These are phyloP conservation scores for Equus quagga DNA, from an alignment of 2,113 vertebrate genomes.

Conservation along the genomic window DNA sequence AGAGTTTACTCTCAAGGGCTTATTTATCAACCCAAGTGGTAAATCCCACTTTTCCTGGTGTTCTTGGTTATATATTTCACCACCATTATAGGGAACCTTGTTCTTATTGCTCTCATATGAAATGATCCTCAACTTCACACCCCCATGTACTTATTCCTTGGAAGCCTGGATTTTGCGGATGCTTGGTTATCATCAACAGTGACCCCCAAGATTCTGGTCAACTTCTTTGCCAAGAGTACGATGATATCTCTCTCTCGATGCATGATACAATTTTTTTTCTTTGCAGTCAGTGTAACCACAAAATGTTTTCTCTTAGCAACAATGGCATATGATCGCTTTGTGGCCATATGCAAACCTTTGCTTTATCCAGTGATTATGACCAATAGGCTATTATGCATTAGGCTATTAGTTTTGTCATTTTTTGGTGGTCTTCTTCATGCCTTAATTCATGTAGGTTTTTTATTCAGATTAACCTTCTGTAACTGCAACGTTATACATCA, in stretches of 20 bases:
- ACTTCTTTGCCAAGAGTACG: neutral
- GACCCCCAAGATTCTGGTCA: constrained; percentile 60
- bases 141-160: constrained; percentile 73
- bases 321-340: constrained; percentile 77
- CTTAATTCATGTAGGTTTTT: neutral
- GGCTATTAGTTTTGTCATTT: constrained; percentile 40
- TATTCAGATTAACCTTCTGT: constrained; percentile 34
- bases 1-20: constrained; percentile 20
- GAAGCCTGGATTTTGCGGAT: constrained; percentile 65
- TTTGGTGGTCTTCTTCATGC: constrained; percentile 41
- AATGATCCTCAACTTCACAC: constrained; percentile 60
- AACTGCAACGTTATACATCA: constrained; percentile 27
- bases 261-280: constrained; percentile 56
- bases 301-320: constrained; percentile 76
- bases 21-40: neutral
- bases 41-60: constrained; percentile 31
- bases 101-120: constrained; percentile 58
- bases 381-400: neutral
- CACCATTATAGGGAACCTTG: constrained; percentile 63
- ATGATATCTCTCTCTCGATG: constrained; percentile 71
- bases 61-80: constrained; percentile 62
- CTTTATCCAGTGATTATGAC: constrained; percentile 71
- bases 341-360: constrained; percentile 73
- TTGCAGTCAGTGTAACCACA: constrained; percentile 37
- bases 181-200: constrained; percentile 61